Conservation (phyloP, 2,797 vertebrate species). For the Muraenolepis orangiensis region DNA sequence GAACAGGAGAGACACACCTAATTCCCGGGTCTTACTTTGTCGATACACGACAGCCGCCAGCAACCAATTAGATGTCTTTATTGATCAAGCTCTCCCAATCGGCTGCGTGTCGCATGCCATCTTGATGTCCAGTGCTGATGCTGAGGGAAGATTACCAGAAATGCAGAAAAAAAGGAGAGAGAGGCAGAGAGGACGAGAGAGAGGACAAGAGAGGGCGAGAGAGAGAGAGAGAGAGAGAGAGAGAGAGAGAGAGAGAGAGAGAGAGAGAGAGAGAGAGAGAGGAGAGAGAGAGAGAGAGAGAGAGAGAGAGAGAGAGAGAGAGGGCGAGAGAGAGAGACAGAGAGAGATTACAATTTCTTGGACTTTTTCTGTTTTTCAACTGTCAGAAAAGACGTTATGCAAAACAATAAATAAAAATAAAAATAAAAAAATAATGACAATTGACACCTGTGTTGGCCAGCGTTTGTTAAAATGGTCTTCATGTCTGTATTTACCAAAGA, state of each 20-base stretch:
- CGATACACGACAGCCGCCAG: conserved; percentile 72
- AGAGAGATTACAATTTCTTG: neutral
- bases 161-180: conserved; percentile 48
- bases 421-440: neutral
- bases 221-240: conserved; percentile 26
- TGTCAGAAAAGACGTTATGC: neutral
- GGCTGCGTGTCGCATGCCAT: conserved; percentile 70
- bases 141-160: conserved; percentile 63
- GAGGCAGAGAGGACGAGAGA: conserved; percentile 7
- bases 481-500: neutral
- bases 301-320: neutral
- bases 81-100: conserved; percentile 67
- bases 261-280: neutral
- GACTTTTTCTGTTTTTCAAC: neutral
- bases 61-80: conserved; percentile 75
- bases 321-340: neutral
- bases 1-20: conserved; percentile 56
- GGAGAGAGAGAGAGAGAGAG: neutral
- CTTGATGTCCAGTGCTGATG: conserved; percentile 48
- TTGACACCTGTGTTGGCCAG: too few species aligned
- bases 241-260: neutral
- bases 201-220: conserved; percentile 19
- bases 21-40: conserved; percentile 76
- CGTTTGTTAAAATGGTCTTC: neutral
- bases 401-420: neutral